Percentiles rank a stretch among this genome's conserved stretches.
These are phyloP conservation scores for Aleadryas rufinucha DNA, from an alignment of 2,113 vertebrate species.

Conservation along the genomic window DNA sequence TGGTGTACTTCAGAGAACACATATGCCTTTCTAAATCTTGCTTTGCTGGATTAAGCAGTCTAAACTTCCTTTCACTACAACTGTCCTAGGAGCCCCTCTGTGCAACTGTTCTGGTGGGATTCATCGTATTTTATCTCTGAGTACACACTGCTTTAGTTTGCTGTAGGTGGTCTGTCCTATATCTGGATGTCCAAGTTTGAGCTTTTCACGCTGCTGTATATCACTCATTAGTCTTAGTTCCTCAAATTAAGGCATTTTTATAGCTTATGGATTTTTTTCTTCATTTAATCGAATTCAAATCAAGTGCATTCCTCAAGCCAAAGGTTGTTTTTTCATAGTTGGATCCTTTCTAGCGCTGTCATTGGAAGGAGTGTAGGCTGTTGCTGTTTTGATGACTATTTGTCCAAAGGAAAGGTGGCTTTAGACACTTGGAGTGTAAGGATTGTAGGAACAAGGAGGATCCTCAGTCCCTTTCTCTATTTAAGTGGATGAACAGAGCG, in stretches of 20 bases:
- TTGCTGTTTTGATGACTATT: background rate
- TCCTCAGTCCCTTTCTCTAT: background rate
- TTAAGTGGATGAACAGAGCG: background rate
- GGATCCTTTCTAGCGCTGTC: background rate
- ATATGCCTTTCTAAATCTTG: background rate
- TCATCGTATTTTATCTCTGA: background rate
- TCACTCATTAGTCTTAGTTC: background rate
- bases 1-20: background rate
- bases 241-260: background rate
- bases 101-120: background rate
- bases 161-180: background rate
- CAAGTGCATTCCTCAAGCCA: background rate
- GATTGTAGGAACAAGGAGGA: background rate
- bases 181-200: background rate
- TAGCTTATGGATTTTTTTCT: background rate
- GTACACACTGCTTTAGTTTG: background rate
- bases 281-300: background rate
- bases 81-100: background rate
- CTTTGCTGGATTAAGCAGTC: background rate
- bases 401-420: background rate
- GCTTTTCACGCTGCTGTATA: background rate
- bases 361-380: background rate
- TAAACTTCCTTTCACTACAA: background rate
- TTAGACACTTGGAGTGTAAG: background rate
- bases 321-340: background rate